A percentile compares a stretch with the other conserved stretches of the same genome.
phyloP scores from a whole-genome alignment of 2,113 vertebrate genomes.

The Tapirus terrestris region DNA sequence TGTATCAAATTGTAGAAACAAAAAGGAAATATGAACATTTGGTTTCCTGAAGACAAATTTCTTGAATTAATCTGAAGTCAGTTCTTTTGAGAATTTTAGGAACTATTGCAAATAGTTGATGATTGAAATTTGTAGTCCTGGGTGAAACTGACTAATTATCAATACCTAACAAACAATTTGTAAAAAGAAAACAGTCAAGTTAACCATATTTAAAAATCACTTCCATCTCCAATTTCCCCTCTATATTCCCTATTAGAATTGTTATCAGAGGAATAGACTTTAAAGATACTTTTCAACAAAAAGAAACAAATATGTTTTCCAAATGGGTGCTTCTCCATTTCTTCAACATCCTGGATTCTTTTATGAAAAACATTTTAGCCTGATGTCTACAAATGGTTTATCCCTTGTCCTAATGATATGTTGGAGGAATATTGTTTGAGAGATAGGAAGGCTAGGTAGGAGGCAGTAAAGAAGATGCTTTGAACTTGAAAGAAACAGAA shows the following conservation, averaged over 20 bases:
- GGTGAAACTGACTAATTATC: background rate
- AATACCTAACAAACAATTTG: background rate
- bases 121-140: background rate
- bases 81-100: constrained; percentile 63
- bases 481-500: constrained; percentile 76
- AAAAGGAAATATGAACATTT: constrained; percentile 59
- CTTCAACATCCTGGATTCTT: constrained; percentile 39
- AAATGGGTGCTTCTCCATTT: constrained; percentile 16
- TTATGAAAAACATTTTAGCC: background rate
- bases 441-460: constrained; percentile 30
- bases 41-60: constrained; percentile 55
- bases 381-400: constrained; percentile 5
- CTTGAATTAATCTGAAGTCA: constrained; percentile 57
- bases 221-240: background rate
- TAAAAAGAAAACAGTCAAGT: background rate
- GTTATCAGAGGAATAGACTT: background rate
- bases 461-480: constrained; percentile 59
- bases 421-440: constrained; percentile 57
- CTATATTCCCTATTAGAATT: background rate
- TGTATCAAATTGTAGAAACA: constrained; percentile 52
- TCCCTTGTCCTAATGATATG: constrained; percentile 39
- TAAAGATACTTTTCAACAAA: constrained; percentile 17
- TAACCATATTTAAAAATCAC: background rate
- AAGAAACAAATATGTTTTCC: constrained; percentile 34
- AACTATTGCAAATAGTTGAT: background rate